A percentile compares a stretch with the other conserved stretches of the same genome.
These are phyloP conservation scores for Drepana falcataria DNA, from an alignment of 2,888 invertebrate species.

Conservation along the genomic window DNA sequence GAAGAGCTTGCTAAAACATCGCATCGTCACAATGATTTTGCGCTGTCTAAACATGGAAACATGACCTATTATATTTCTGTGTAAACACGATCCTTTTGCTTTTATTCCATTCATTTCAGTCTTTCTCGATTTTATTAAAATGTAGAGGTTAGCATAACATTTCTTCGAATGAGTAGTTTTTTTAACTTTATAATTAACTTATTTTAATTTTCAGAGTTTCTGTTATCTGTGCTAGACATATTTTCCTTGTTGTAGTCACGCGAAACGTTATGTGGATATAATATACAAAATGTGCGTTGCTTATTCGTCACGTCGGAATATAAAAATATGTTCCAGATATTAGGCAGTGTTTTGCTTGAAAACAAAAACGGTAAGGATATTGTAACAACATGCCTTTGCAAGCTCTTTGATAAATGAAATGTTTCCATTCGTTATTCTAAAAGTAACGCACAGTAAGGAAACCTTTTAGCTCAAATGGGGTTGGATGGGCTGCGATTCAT, in stretches of 20 bases:
- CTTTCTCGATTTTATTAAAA: background rate
- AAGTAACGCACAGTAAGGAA: slow-evolving; percentile 22
- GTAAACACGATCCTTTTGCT: background rate
- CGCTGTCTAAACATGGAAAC: background rate
- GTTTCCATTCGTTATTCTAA: slow-evolving; percentile 30
- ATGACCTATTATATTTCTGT: background rate
- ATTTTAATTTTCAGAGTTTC: too few species aligned
- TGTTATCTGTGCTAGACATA: too few species aligned
- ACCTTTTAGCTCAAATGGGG: slow-evolving; percentile 42
- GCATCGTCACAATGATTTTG: background rate
- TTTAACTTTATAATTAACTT: too few species aligned
- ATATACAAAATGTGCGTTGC: too few species aligned
- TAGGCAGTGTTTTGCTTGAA: too few species aligned
- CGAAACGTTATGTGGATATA: too few species aligned
- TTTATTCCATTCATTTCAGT: background rate
- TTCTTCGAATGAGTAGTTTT: too few species aligned
- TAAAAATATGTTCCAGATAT: too few species aligned
- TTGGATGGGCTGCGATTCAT: slow-evolving; percentile 29
- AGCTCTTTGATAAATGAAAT: background rate
- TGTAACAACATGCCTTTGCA: background rate
- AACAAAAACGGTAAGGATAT: background rate
- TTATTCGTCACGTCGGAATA: too few species aligned
- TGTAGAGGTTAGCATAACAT: background rate
- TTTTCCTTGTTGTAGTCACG: too few species aligned
- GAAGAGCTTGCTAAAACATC: slow-evolving; percentile 5